Percentiles rank a stretch among this genome's conserved stretches.
phyloP scores from a whole-genome alignment of 2,113 vertebrate genomes.

The Pogonocichla stellata region DNA sequence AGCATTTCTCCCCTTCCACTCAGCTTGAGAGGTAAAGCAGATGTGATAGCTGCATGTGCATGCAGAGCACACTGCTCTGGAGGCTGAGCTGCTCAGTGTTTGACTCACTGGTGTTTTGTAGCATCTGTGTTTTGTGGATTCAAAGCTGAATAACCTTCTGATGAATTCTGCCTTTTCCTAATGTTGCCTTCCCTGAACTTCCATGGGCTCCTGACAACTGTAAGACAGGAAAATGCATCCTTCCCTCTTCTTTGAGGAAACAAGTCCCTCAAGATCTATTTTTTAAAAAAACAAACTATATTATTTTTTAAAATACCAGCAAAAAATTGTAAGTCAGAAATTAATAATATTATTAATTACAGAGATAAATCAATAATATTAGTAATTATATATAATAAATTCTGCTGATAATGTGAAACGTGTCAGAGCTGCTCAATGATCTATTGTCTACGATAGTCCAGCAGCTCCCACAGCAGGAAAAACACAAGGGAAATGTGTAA shows the following conservation, averaged over 20 bases:
- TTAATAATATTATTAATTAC: not conserved
- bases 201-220: not conserved
- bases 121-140: not conserved
- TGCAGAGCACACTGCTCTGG: not conserved
- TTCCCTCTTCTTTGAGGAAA: not conserved
- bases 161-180: not conserved
- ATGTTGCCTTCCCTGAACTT: not conserved
- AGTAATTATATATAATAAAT: not conserved
- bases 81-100: not conserved
- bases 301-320: not conserved
- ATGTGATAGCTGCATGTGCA: not conserved
- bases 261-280: not conserved
- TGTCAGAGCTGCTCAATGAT: not conserved
- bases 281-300: not conserved
- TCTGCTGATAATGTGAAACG: not conserved
- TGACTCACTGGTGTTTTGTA: not conserved
- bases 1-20: not conserved
- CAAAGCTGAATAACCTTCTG: not conserved
- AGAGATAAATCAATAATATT: not conserved
- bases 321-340: not conserved
- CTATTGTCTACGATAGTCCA: not conserved
- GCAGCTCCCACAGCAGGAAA: not conserved
- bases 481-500: not conserved
- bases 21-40: not conserved
- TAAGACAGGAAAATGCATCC: not conserved